These are phyloP conservation scores for Julus scandinavius DNA, from an alignment of 2,888 invertebrate genomes.

Conservation along the genomic window DNA sequence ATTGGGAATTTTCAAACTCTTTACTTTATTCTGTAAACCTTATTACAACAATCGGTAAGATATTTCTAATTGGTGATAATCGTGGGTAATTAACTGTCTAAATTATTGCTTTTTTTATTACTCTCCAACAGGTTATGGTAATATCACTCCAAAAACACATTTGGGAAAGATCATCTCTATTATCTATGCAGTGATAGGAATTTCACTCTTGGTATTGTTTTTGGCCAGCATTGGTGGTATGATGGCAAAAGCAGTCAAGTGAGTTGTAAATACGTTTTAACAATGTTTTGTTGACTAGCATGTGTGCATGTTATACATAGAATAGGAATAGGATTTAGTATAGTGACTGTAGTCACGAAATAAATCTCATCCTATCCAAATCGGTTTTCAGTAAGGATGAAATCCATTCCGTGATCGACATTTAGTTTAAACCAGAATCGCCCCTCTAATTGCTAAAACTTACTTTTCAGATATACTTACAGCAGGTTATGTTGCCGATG, in stretches of 20 bases:
- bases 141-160: constrained; percentile 62
- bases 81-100: neutral
- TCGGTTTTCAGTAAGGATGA: too few relatives aligned
- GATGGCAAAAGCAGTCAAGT: constrained; percentile 60
- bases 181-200: constrained; percentile 60
- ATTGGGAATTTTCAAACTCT: constrained; percentile 62
- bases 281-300: too few relatives aligned
- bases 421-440: too few relatives aligned
- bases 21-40: constrained; percentile 62
- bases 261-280: neutral
- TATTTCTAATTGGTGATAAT: too few relatives aligned
- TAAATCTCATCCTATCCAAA: too few relatives aligned
- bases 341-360: too few relatives aligned
- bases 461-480: constrained; percentile 55
- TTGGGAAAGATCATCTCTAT: constrained; percentile 60
- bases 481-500: constrained; percentile 60
- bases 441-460: neutral
- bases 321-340: too few relatives aligned
- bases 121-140: constrained; percentile 62
- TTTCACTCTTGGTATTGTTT: constrained; percentile 61
- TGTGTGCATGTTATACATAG: too few relatives aligned
- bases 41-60: constrained; percentile 62
- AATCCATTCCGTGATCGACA: too few relatives aligned
- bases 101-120: neutral
- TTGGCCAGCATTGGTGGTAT: constrained; percentile 61